Percentiles rank a stretch among this genome's conserved stretches.
These are phyloP conservation scores for Heliconius nattereri DNA, from an alignment of 1,140 invertebrate genomes.

Conservation along the genomic window DNA sequence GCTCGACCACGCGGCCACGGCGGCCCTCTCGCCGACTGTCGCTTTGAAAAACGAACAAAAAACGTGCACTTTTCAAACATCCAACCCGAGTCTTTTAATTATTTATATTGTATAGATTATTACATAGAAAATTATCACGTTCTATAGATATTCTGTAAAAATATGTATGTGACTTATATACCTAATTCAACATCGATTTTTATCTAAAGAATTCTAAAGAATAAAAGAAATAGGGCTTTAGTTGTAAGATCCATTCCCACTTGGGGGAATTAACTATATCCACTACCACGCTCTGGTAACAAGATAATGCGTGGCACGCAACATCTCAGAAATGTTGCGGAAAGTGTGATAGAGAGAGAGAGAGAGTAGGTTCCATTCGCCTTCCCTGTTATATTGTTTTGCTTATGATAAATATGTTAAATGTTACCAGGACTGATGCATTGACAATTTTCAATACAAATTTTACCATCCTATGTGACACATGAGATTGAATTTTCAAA, in stretches of 20 bases:
- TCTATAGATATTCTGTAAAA: not conserved
- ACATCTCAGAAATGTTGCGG: no score
- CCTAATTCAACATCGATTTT: no score
- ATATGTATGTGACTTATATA: not conserved
- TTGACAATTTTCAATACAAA: not conserved
- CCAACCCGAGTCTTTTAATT: not conserved
- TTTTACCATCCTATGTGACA: not conserved
- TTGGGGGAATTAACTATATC: no score
- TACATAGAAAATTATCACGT: not conserved
- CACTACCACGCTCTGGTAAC: no score
- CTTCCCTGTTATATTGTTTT: no score
- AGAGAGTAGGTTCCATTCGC: no score
- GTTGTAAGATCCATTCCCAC: no score
- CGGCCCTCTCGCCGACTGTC: not conserved
- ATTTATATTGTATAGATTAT: not conserved
- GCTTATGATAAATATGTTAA: not conserved
- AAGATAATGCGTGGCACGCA: no score
- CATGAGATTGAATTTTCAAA: not conserved
- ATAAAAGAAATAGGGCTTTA: no score
- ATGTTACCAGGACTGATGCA: not conserved
- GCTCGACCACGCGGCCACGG: not conserved
- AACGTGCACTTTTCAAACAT: not conserved
- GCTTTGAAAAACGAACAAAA: constrained; percentile 2
- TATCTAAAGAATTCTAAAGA: no score
- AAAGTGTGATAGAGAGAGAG: no score